Conservation (phyloP, 2,888 invertebrate species). For the Margaritifera margaritifera region DNA sequence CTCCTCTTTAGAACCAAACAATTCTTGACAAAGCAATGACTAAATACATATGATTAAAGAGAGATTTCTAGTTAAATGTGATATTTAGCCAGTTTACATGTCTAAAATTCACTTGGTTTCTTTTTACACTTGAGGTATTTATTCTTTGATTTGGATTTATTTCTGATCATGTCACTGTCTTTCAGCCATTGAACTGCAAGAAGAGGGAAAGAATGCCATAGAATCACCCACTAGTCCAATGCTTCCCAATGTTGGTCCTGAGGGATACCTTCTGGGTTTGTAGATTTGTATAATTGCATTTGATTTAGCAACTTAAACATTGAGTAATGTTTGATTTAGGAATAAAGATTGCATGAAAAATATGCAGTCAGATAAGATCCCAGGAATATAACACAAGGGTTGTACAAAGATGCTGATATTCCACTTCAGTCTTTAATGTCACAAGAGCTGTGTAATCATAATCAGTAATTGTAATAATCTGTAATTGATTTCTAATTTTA, state of each 20-base stretch:
- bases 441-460: too few relatives aligned
- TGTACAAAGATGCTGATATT: too few relatives aligned
- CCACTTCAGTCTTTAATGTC: too few relatives aligned
- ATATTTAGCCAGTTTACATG: too few relatives aligned
- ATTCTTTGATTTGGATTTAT: neutral
- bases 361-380: neutral
- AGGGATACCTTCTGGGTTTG: conserved; percentile 90
- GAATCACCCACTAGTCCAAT: conserved; percentile 96
- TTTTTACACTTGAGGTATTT: neutral
- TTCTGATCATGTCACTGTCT: conserved; percentile 2
- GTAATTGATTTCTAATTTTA: too few relatives aligned
- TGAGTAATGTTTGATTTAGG: neutral
- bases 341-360: neutral
- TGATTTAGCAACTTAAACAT: neutral
- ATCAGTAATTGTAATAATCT: too few relatives aligned
- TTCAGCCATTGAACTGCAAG: conserved; percentile 83
- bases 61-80: too few relatives aligned
- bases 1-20: too few relatives aligned
- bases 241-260: conserved; percentile 90
- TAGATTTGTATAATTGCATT: neutral
- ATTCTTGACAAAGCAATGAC: too few relatives aligned
- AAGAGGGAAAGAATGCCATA: conserved; percentile 96
- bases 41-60: too few relatives aligned
- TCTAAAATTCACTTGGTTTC: too few relatives aligned
- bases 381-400: too few relatives aligned